Evolutionary conservation across 2,797 vertebrate genomes (phyloP).

Genomic region (Cyprinella venusta): DNA sequence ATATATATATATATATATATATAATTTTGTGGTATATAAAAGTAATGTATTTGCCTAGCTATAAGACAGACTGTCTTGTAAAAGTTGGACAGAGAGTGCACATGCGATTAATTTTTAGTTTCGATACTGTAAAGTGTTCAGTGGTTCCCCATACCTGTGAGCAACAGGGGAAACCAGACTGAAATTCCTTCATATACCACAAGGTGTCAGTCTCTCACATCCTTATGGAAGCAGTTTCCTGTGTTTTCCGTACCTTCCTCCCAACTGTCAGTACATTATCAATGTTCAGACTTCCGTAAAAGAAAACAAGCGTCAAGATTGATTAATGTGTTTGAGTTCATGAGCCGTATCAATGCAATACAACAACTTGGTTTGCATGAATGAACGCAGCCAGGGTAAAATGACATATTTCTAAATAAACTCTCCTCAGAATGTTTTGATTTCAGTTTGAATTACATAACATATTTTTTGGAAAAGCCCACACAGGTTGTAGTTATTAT

Average conservation of each 20-base stretch:
- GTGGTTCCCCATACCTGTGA: neutral
- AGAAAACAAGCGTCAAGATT: conserved; percentile 5
- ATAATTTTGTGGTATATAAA: neutral
- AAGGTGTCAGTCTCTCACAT: conserved; percentile 10
- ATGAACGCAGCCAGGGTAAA: neutral
- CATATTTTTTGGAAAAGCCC: conserved; percentile 2
- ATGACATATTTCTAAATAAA: neutral
- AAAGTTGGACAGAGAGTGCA: neutral
- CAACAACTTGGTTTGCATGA: neutral
- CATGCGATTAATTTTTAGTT: neutral
- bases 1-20: no score
- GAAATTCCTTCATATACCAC: conserved; percentile 11
- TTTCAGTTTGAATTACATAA: conserved; percentile 3
- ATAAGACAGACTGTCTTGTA: neutral
- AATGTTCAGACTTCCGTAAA: conserved; percentile 11
- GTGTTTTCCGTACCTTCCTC: conserved; percentile 13
- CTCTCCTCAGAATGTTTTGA: conserved; percentile 2
- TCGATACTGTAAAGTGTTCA: neutral
- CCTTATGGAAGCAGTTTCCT: neutral
- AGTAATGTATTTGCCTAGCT: neutral
- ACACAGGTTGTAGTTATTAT: neutral
- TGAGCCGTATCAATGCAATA: conserved; percentile 2
- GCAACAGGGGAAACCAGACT: neutral
- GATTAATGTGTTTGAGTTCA: conserved; percentile 18
- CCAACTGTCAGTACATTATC: neutral